Percentiles rank a stretch among this genome's conserved stretches.
These are phyloP conservation scores for Drosophila barbarae DNA, from an alignment of 2,888 invertebrate species.

Conservation along the genomic window DNA sequence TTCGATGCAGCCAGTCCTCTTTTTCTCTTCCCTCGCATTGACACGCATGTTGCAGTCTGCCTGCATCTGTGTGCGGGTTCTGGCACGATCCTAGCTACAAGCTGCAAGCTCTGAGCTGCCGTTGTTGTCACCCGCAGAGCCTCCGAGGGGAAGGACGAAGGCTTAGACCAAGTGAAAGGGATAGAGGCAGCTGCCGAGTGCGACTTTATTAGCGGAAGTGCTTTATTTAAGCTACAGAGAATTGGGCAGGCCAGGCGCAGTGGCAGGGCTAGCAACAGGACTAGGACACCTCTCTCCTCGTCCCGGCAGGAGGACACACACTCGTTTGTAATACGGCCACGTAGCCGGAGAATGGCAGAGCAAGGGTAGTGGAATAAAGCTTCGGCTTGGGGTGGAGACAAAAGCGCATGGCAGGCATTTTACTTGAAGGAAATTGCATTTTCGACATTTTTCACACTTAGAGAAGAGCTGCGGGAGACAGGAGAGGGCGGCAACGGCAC, in stretches of 20 bases:
- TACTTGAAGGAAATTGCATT: slow-evolving; percentile 75
- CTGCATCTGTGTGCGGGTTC: slow-evolving; percentile 50
- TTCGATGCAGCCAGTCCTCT: slow-evolving; percentile 15
- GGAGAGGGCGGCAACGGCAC: slow-evolving; percentile 10
- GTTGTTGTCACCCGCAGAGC: slow-evolving; percentile 36
- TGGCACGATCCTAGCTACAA: slow-evolving; percentile 34
- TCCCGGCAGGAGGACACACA: slow-evolving; percentile 45
- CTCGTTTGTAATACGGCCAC: slow-evolving; percentile 72
- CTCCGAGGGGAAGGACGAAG: slow-evolving; percentile 3
- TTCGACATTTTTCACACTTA: slow-evolving; percentile 76
- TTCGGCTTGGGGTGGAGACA: slow-evolving; percentile 34
- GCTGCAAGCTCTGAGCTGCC: slow-evolving; percentile 22
- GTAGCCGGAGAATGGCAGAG: slow-evolving; percentile 43
- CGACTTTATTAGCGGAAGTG: slow-evolving; percentile 75
- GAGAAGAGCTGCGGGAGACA: slow-evolving; percentile 49
- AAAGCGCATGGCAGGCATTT: slow-evolving; percentile 76
- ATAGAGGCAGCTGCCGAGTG: slow-evolving; percentile 51
- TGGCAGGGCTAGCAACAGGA: slow-evolving; percentile 12
- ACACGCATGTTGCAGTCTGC: slow-evolving; percentile 67
- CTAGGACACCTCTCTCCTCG: slow-evolving; percentile 27
- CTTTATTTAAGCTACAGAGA: slow-evolving; percentile 72
- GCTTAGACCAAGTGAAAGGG: slow-evolving; percentile 8
- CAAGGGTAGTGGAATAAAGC: background rate
- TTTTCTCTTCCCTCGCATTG: slow-evolving; percentile 46
- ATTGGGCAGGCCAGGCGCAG: slow-evolving; percentile 24